Percentiles rank a stretch among this genome's conserved stretches.
Conservation (phyloP, 35 echinoderm and acorn worm species). For the Ophiothrix spiculata region DNA sequence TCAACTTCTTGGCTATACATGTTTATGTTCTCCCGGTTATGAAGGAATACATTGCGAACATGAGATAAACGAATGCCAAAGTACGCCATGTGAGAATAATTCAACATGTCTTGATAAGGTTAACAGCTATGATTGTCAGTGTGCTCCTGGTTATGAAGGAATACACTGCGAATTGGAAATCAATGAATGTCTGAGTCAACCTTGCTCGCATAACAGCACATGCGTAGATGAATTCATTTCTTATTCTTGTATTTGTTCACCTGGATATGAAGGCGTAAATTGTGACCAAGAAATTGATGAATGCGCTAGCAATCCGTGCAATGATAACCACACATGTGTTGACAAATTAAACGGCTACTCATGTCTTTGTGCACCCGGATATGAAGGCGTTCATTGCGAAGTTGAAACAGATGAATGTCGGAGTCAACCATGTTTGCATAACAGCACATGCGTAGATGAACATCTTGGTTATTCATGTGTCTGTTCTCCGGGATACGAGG, state of each 20-base stretch:
- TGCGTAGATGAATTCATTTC: conserved; percentile 42
- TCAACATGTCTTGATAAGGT: conserved; percentile 34
- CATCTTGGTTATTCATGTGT: no score
- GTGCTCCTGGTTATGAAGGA: conserved; percentile 38
- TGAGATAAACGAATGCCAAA: conserved; percentile 50
- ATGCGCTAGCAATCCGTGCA: no score
- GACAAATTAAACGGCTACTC: no score
- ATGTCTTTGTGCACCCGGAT: no score
- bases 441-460: no score
- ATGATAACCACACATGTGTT: no score
- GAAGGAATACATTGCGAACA: conserved; percentile 49
- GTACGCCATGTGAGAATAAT: conserved; percentile 42
- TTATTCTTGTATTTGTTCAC: conserved; percentile 42
- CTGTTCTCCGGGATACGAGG: conserved; percentile 57
- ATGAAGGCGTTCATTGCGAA: no score
- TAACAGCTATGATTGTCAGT: conserved; percentile 24
- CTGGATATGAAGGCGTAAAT: no score
- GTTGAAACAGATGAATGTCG: no score
- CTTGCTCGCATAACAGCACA: conserved; percentile 37
- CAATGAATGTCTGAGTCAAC: conserved; percentile 49
- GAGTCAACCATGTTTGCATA: no score
- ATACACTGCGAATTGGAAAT: conserved; percentile 41
- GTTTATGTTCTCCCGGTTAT: conserved; percentile 48
- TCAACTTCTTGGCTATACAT: no score
- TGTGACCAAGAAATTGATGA: no score